Conservation (phyloP, 2,888 invertebrate species). For the Brachypalpus laphriformis region DNA sequence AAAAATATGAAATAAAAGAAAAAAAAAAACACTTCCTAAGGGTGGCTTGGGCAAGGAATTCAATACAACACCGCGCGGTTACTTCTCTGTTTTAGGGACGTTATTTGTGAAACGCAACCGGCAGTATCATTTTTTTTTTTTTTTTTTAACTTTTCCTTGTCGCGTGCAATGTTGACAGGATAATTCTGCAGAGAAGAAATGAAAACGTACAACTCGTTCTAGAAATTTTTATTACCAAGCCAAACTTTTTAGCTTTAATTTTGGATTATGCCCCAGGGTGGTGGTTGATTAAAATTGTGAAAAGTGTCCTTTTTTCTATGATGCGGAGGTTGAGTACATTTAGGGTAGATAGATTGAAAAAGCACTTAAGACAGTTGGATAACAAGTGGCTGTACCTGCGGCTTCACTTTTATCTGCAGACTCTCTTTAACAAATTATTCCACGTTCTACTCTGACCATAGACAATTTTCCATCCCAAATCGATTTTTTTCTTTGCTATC, state of each 20-base stretch:
- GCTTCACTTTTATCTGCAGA: not conserved
- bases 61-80: not conserved
- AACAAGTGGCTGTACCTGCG: too few species aligned
- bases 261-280: slow-evolving; percentile 12
- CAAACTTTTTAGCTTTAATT: slow-evolving; percentile 22
- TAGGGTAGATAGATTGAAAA: too few species aligned
- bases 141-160: not conserved
- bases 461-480: not conserved
- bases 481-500: not conserved
- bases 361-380: not conserved
- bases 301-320: not conserved
- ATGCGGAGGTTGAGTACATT: not conserved
- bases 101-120: not conserved
- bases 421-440: not conserved
- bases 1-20: not conserved
- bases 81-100: not conserved
- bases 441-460: not conserved
- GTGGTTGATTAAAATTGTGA: not conserved
- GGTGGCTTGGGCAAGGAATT: not conserved
- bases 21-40: not conserved
- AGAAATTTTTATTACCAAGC: not conserved
- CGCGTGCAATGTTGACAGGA: slow-evolving; percentile 37
- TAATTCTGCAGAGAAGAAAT: slow-evolving; percentile 7
- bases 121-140: not conserved
- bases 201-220: not conserved